Evolutionary conservation across 2,797 vertebrate species (phyloP).

Genomic region (Acrocephalus scirpaceus): DNA sequence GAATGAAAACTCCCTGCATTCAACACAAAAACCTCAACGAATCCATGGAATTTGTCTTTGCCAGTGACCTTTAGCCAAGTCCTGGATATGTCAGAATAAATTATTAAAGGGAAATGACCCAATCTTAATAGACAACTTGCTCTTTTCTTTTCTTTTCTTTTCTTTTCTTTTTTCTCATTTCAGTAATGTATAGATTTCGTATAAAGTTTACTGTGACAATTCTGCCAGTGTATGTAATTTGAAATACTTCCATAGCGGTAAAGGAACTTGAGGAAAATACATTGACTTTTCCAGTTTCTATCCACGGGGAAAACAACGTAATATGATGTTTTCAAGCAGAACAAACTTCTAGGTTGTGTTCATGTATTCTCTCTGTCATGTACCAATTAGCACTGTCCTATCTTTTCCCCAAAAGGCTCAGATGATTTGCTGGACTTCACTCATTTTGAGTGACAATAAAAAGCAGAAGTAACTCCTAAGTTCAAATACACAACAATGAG

Average conservation of each 20-base stretch:
- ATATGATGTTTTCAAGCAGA: background rate
- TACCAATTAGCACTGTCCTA: background rate
- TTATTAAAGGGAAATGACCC: slow-evolving; percentile 14
- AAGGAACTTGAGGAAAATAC: background rate
- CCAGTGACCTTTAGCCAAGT: background rate
- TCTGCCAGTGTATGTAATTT: background rate
- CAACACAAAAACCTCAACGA: background rate
- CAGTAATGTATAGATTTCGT: background rate
- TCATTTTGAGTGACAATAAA: background rate
- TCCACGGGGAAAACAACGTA: background rate
- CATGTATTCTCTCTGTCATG: background rate
- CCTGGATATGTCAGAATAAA: slow-evolving; percentile 33
- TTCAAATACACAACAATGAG: background rate
- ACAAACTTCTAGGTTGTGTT: background rate
- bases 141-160: background rate
- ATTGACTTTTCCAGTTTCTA: background rate
- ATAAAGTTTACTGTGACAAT: background rate
- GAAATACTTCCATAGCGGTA: background rate
- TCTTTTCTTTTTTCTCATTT: background rate
- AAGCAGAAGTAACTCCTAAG: background rate
- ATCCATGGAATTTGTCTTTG: background rate
- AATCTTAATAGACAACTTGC: background rate
- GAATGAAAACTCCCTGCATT: background rate
- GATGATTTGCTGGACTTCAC: background rate
- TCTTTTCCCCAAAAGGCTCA: background rate